phyloP scores from a whole-genome alignment of 2,113 vertebrate species.

The Poecilia latipinna region DNA sequence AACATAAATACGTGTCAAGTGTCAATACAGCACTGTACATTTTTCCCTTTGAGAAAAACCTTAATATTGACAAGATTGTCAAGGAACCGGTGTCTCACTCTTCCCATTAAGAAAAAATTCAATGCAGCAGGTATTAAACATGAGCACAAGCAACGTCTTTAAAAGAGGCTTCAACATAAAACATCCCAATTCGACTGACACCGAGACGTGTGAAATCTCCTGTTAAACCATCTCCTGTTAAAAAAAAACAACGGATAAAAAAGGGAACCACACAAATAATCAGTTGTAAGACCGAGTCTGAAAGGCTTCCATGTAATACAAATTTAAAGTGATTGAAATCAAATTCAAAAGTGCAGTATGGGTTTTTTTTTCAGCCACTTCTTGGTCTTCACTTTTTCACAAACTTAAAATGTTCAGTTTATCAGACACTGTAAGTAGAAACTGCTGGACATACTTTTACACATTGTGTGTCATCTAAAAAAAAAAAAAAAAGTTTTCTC shows the following conservation, averaged over 20 bases:
- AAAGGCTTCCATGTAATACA: constrained; percentile 3
- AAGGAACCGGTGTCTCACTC: neutral
- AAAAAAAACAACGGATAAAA: constrained; percentile 6
- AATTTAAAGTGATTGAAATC: constrained; percentile 43
- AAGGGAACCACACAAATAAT: constrained; percentile 12
- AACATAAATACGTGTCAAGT: constrained; percentile 62
- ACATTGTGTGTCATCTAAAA: neutral
- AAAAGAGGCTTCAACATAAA: neutral
- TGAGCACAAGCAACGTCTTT: neutral
- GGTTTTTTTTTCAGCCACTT: neutral
- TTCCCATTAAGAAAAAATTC: neutral
- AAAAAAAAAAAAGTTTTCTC: neutral
- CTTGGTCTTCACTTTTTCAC: constrained; percentile 31
- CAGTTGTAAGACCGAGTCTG: constrained; percentile 24
- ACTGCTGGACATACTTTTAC: neutral
- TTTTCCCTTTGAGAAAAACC: constrained; percentile 32
- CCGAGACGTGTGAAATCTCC: neutral
- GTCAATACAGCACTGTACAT: constrained; percentile 65
- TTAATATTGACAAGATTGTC: constrained; percentile 51
- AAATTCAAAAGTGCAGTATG: neutral
- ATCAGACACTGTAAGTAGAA: constrained; percentile 26
- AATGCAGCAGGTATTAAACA: neutral
- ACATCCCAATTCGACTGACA: constrained; percentile 34
- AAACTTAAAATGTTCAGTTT: constrained; percentile 10
- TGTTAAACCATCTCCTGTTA: neutral